phyloP scores from a whole-genome alignment of 2,113 vertebrate genomes.

The Thymallus thymallus region DNA sequence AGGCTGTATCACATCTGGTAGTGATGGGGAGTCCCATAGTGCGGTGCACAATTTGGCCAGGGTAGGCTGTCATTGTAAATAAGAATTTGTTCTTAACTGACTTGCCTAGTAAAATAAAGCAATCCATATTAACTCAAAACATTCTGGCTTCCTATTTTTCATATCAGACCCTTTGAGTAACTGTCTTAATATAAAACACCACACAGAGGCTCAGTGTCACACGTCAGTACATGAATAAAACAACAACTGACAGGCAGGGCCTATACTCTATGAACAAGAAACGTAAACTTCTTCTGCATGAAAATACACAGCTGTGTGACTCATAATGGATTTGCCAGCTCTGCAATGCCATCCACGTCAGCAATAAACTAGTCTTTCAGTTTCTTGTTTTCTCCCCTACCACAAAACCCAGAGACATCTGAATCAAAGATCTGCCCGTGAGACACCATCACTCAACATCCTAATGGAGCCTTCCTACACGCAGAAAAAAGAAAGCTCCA shows the following conservation, averaged over 20 bases:
- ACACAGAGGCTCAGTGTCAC: too few relatives aligned
- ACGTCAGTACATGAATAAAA: conserved; percentile 36
- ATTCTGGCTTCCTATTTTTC: too few relatives aligned
- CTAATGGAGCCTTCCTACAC: conserved; percentile 46
- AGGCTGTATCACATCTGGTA: too few relatives aligned
- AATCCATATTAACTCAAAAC: too few relatives aligned
- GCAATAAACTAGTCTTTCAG: conserved; percentile 56
- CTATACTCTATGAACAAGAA: conserved; percentile 49
- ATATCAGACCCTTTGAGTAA: too few relatives aligned
- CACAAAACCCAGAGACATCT: conserved; percentile 46
- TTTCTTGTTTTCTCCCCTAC: conserved; percentile 40
- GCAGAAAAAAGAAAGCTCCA: conserved; percentile 44
- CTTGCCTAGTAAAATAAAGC: not conserved
- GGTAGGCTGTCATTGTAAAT: too few relatives aligned
- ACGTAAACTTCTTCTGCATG: conserved; percentile 32
- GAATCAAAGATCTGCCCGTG: conserved; percentile 53
- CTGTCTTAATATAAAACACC: too few relatives aligned
- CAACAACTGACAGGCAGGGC: conserved; percentile 40
- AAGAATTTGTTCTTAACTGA: too few relatives aligned
- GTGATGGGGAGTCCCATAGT: too few relatives aligned
- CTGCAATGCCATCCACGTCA: conserved; percentile 32
- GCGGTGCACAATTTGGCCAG: too few relatives aligned
- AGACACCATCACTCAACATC: conserved; percentile 54
- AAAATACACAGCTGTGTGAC: conserved; percentile 42
- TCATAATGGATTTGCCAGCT: conserved; percentile 27